These are phyloP conservation scores for Phania funesta DNA, from an alignment of 2,888 invertebrate species.

Conservation along the genomic window DNA sequence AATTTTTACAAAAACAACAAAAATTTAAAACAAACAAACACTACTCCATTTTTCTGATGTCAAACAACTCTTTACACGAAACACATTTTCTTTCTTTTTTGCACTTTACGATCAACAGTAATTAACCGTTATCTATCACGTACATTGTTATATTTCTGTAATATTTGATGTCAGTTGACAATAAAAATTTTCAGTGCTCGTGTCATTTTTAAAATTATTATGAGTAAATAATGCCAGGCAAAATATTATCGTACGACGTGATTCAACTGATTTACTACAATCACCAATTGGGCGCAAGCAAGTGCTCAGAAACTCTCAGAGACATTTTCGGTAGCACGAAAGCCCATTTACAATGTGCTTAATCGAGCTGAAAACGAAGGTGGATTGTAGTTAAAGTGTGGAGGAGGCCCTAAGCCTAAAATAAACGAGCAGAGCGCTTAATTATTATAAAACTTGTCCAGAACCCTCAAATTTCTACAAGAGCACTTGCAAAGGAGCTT, in stretches of 20 bases:
- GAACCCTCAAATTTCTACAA: constrained; percentile 37
- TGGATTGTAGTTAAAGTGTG: constrained; percentile 57
- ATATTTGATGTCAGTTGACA: neutral
- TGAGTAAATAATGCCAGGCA: neutral
- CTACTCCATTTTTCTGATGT: neutral
- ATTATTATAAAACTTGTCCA: too few species aligned
- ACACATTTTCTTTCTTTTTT: neutral
- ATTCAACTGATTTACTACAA: constrained; percentile 57
- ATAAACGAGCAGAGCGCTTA: too few species aligned
- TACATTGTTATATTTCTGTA: neutral
- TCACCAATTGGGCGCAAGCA: constrained; percentile 31
- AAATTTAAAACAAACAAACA: too few species aligned
- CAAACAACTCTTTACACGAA: neutral
- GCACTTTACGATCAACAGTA: neutral
- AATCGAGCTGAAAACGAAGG: constrained; percentile 57
- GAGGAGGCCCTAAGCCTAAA: constrained; percentile 55
- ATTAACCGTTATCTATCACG: neutral
- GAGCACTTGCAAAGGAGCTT: constrained; percentile 55
- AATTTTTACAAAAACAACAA: too few species aligned
- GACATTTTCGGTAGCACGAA: constrained; percentile 54
- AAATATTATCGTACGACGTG: constrained; percentile 51
- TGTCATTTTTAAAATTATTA: neutral
- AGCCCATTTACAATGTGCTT: constrained; percentile 60
- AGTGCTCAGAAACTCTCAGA: constrained; percentile 50
- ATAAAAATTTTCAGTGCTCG: neutral